A percentile compares a stretch with the other conserved stretches of the same genome.
Conservation (phyloP, 2,888 invertebrate genomes). For the Choristoneura rosaceana region DNA sequence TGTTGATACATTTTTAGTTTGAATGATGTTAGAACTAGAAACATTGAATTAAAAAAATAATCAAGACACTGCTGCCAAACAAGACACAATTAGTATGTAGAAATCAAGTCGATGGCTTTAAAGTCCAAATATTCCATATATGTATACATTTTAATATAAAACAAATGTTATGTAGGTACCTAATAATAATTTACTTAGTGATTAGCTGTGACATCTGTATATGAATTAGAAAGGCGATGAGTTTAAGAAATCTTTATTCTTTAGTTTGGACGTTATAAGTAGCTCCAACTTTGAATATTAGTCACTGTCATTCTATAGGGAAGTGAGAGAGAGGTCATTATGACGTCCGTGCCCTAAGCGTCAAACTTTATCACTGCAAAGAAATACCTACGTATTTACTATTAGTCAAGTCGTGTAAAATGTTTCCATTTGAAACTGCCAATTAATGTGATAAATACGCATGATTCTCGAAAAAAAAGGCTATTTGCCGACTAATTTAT, state of each 20-base stretch:
- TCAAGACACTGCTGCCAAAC: too few species aligned
- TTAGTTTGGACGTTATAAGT: conserved; percentile 20
- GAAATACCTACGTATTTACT: too few species aligned
- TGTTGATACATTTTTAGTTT: not conserved
- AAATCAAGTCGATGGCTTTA: too few species aligned
- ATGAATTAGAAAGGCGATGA: conserved; percentile 15
- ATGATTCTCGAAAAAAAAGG: not conserved
- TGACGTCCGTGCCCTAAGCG: conserved; percentile 11
- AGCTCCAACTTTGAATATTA: conserved; percentile 33
- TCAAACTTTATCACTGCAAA: conserved; percentile 10
- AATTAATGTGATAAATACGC: conserved; percentile 20
- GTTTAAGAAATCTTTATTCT: conserved; percentile 24
- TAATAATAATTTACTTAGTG: too few species aligned
- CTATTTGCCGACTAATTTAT: conserved; percentile 31
- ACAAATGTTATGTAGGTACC: too few species aligned
- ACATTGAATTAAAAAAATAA: not conserved
- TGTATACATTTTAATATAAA: too few species aligned
- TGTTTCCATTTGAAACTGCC: conserved; percentile 2
- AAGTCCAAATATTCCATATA: too few species aligned
- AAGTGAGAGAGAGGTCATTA: conserved; percentile 37
- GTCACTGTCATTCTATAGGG: conserved; percentile 35
- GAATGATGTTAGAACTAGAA: not conserved
- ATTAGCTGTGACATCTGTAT: too few species aligned
- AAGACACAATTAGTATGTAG: too few species aligned
- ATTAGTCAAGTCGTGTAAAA: not conserved